These are phyloP conservation scores for Macropis europaea DNA, from an alignment of 2,888 invertebrate species.

Conservation along the genomic window DNA sequence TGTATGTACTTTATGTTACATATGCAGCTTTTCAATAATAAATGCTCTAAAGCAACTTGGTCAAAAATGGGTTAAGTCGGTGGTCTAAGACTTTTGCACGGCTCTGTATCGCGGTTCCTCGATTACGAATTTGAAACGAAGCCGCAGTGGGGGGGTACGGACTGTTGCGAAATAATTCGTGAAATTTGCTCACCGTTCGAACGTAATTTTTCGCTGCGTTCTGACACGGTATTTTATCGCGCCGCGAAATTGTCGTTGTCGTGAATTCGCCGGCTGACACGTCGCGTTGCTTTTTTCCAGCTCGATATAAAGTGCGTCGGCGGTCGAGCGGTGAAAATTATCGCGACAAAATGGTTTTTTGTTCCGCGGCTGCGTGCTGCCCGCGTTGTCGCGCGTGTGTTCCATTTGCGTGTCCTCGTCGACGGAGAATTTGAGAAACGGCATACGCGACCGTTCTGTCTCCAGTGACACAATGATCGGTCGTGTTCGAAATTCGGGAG, in stretches of 20 bases:
- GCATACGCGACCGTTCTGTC: too few relatives aligned
- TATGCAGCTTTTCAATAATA: too few relatives aligned
- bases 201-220: conserved; percentile 7
- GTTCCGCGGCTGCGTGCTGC: background rate
- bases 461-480: too few relatives aligned
- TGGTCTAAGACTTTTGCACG: too few relatives aligned
- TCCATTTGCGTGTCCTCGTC: background rate
- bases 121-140: too few relatives aligned
- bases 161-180: too few relatives aligned
- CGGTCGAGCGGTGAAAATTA: conserved; percentile 17
- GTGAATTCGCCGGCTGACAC: background rate
- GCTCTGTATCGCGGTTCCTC: too few relatives aligned
- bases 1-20: too few relatives aligned
- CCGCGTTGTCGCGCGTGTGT: background rate
- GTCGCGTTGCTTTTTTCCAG: background rate
- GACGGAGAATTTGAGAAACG: background rate
- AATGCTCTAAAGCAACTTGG: too few relatives aligned
- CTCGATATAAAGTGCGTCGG: background rate
- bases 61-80: too few relatives aligned
- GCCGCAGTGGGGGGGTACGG: too few relatives aligned
- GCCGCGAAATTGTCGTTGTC: conserved; percentile 10
- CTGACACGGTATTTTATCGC: conserved; percentile 5
- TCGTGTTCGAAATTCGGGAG: too few relatives aligned
- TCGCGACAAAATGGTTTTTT: conserved; percentile 16
- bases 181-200: conserved; percentile 4